phyloP scores from a whole-genome alignment of 2,797 vertebrate genomes.

The Phrynocephalus guinanensis region DNA sequence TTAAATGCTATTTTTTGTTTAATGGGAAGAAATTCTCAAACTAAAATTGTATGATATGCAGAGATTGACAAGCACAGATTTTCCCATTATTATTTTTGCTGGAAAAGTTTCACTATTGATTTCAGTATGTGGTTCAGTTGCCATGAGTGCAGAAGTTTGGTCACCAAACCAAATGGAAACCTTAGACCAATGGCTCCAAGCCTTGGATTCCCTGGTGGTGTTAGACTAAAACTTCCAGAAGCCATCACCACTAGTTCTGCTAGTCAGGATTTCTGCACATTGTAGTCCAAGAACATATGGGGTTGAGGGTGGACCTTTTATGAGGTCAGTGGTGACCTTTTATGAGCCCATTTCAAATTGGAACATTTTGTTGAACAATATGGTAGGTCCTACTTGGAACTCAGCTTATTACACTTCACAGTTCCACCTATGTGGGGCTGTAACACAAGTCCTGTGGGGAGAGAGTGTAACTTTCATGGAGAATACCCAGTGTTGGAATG shows the following conservation, averaged over 20 bases:
- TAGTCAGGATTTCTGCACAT: too few relatives aligned
- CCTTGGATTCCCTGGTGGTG: too few relatives aligned
- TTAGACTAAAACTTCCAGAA: too few relatives aligned
- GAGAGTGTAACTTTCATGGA: neutral
- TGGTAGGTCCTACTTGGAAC: neutral
- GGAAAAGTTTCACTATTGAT: neutral
- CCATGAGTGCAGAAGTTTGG: neutral
- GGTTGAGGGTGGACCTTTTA: too few relatives aligned
- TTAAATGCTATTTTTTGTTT: neutral
- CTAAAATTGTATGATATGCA: neutral
- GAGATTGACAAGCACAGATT: neutral
- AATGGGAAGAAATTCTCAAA: neutral
- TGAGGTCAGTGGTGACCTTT: neutral
- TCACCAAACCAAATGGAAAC: neutral
- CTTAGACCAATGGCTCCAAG: too few relatives aligned
- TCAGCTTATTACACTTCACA: neutral
- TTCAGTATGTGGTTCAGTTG: neutral
- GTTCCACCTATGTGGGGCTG: neutral
- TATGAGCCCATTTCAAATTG: neutral
- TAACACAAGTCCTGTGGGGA: neutral
- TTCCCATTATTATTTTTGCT: neutral
- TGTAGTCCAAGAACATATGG: too few relatives aligned
- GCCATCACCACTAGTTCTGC: too few relatives aligned
- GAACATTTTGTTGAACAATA: neutral
- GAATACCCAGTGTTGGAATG: neutral